Evolutionary conservation across 2,113 vertebrate species (phyloP), one percentile per base, ranked within the genome.

Genomic region (Pelobates fuscus): DNA sequence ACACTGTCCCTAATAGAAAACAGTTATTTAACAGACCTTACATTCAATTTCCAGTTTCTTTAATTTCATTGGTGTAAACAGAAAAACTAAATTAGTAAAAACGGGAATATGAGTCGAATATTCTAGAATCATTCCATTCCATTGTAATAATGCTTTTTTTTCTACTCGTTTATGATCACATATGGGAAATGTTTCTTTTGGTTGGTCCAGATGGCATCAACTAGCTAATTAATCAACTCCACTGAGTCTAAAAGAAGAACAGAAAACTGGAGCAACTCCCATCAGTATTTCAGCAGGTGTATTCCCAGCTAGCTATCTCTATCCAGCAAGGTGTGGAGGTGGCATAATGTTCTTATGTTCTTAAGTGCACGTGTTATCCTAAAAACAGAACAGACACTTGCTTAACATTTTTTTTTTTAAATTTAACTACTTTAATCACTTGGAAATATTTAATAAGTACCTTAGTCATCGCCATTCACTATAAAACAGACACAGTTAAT

Each of bases 271-370:
- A 55, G 27, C 60, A 64, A 32, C 21, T 72, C 60, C 70, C 70
- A 63, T 54, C 23, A 37, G 70, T 17, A 61, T 30, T 61, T 61
- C 14, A 26, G 37, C 70, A 54, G 60, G 21, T 2, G 24, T 11
- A 58, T 46, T 71, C 59, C 27, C 70, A 63, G 26, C 70, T 59
- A 63, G 49, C 27, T 23, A 54, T 21, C 55, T 37, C 30, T 61
- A 8, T 61, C 46, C 46, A 25, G 71, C 49, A 41, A 65, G 61
- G 71, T 65, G 61, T 27, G 71, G 61, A 65, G 71, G 71, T 57
- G 71, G 71, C 18, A 65, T 55, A 41, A 55, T 65, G 61, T 65
- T 73, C 70, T 26, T n/a, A 18, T 54, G 43, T 64, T n/a, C n/a
- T n/a, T n/a, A n/a, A n/a, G n/a, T n/a, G 32, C 59, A n/a, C 25